Evolutionary conservation across 2,888 invertebrate genomes (phyloP).

Genomic region (Bursaphelenchus okinawaensis): DNA sequence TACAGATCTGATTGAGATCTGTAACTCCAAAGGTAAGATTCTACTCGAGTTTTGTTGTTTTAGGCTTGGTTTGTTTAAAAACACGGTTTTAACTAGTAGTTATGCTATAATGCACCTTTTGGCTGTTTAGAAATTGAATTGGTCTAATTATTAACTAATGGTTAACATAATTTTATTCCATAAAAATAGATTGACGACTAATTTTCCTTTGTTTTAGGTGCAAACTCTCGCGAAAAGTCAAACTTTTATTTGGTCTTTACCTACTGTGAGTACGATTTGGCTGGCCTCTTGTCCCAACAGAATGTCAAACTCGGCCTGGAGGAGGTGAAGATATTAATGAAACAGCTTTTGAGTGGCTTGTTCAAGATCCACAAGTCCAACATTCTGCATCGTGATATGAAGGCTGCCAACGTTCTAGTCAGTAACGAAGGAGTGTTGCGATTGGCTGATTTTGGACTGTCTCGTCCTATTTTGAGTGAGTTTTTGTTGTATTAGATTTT

Average conservation of each 20-base stretch:
- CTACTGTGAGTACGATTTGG: slow-evolving; percentile 96
- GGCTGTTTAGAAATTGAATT: no score
- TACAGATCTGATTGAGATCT: slow-evolving; percentile 88
- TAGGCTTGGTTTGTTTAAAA: no score
- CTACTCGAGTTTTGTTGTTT: not conserved
- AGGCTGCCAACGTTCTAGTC: slow-evolving; percentile 94
- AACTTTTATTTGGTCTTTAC: slow-evolving; percentile 95
- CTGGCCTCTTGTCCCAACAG: slow-evolving; percentile 72
- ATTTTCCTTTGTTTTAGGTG: not conserved
- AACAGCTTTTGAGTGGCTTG: slow-evolving; percentile 62
- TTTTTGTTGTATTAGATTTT: no score
- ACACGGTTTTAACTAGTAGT: no score
- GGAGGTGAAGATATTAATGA: slow-evolving; percentile 90
- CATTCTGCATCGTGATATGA: slow-evolving; percentile 85
- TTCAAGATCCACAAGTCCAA: slow-evolving; percentile 95
- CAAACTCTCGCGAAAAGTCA: slow-evolving; percentile 62
- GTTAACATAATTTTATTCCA: no score
- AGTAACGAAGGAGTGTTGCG: slow-evolving; percentile 89
- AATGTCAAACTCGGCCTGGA: slow-evolving; percentile 92
- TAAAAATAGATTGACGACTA: no score
- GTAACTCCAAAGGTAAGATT: slow-evolving; percentile 13
- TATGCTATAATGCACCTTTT: no score
- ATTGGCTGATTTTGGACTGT: slow-evolving; percentile 93
- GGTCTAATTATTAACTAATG: no score
- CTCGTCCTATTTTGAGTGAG: slow-evolving; percentile 65